Base-by-base conservation (phyloP, 2,113 vertebrate species). In the Elanoides forficatus region DNA sequence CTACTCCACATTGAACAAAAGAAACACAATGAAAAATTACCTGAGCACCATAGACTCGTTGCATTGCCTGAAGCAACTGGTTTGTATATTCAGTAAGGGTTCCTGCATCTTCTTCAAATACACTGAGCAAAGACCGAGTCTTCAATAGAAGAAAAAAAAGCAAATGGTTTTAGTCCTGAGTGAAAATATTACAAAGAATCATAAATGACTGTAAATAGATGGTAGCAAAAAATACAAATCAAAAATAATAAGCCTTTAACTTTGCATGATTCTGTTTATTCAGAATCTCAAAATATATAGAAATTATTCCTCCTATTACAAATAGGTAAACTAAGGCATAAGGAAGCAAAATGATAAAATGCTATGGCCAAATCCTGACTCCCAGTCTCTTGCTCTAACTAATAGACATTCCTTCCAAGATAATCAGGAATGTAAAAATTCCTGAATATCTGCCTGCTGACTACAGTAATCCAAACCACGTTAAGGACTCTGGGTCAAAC, bases 41-140 rank as follows among this genome's bases (percentile, higher is more conserved):
- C 99, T 99, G 99, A 32, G 99, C 99, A 81, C 99, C 99, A 32
- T 99, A 99, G 90, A 99, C 99, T 5, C 99, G 98, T 94, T 99
- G 99, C 99, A 99, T 99, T 4, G 99, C 98, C 93, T 99, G 99
- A 45, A 99, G 99, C 96, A 99, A 98, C 98, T 99, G 98, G 97
- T 99, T 99, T 94, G 99, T 99, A 82, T 99, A 99, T n/a, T 99
- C 99, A 5, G 99, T 99, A 48, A 99, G 99, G 8, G 99, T 99
- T 74, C 98, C 99, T 5, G 99, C 98, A 99, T 99, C 99, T 95
- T 99, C 99, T 91, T 99, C 99, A 98, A 99, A 99, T 13, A 99
- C 99, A 45, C 99, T 99, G 91, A 99, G 98, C 97, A 99, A 95
- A 65, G 99, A 99, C 38, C 99, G 99, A 63, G 99, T 99, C 99